Evolutionary conservation across 2,113 vertebrate species (phyloP).

Genomic region (rabbit (Oryctolagus cuniculus)): mOryCun1.1 NC_091432.1:82356501-82357000

Average conservation of each 20-base stretch:
- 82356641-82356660: too few species aligned
- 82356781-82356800: too few species aligned
- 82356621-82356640: background rate
- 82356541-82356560: too few species aligned
- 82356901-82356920: background rate
- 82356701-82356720: background rate
- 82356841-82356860: background rate
- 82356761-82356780: too few species aligned
- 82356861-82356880: background rate
- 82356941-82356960: background rate
- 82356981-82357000: background rate
- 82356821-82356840: background rate
- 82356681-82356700: background rate
- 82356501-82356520: background rate
- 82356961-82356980: background rate
- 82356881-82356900: background rate
- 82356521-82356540: background rate
- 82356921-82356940: background rate
- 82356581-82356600: background rate
- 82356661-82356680: too few species aligned
- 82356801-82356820: too few species aligned
- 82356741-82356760: background rate
- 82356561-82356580: background rate
- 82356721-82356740: background rate
- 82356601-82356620: background rate